Base-by-base conservation (phyloP, 2,797 vertebrate genomes). In the Syngnathus rostellatus region DNA sequence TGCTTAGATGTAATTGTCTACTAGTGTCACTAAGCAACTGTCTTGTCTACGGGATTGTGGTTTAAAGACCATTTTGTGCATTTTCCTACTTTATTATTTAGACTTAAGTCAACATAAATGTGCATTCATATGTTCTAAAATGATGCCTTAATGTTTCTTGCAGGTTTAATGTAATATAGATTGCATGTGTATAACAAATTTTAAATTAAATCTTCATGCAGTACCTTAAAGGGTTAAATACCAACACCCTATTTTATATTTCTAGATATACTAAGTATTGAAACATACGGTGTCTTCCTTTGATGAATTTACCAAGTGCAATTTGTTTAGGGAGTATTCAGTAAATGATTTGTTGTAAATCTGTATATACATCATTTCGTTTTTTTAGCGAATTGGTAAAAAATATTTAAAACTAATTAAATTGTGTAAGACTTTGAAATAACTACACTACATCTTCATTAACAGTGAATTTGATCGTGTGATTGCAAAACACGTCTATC, bases 241-340 rank as follows among this genome's bases (percentile, higher is more conserved):
- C 90, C 92, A 93, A 93, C 92, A 93, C 92, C 92, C 91, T 88
- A 83, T 88, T 90, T 88, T 89, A 80, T 85, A 89, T 88, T 88
- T 89, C 80, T 73, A 87, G 83, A 81, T 88, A 89, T 82, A 89
- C 3, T 7, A 41, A 25, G 60, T 66, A 68, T 68, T 73, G 74
- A 21, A 65, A 76, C 48, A 81, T 72, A 76, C 19, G 77, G 43
- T 71, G 62, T 40, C 67, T 71, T 62, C 48, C 75, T 40, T 62
- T 72, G n/a, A 54, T 61, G 60, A 72, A 72, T 7, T 66, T 37
- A 63, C 59, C 21, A 46, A 46, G 43, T 74, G 40, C 57, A 53
- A 64, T 68, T 25, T 12, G 58, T 65, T 39, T 78, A 12, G 65
- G 57, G 2, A 66, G 59, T 72, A 11, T 64, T 64, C 21, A 73